Conservation (phyloP, 2,797 vertebrate genomes). For the Onychomys arenicola region DNA sequence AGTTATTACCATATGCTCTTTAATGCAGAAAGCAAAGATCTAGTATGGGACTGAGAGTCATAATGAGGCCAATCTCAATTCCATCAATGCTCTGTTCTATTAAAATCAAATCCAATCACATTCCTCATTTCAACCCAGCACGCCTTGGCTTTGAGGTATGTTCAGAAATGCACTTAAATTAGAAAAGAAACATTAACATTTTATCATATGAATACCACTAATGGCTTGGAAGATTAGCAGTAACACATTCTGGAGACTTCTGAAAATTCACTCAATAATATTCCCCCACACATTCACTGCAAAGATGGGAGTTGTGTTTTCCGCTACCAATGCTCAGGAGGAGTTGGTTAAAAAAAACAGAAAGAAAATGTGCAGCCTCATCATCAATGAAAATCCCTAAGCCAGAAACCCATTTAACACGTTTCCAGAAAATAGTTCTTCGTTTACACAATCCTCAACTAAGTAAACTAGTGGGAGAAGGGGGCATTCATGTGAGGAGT, state of each 20-base stretch:
- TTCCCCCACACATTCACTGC: constrained; percentile 37
- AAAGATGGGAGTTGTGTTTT: constrained; percentile 45
- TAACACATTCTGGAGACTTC: constrained; percentile 73
- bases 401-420: background rate
- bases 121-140: constrained; percentile 85
- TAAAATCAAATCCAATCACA: constrained; percentile 84
- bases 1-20: constrained; percentile 82
- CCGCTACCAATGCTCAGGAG: constrained; percentile 15
- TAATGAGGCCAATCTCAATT: constrained; percentile 84
- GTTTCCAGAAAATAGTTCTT: constrained; percentile 29
- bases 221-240: constrained; percentile 79
- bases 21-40: constrained; percentile 83
- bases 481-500: background rate
- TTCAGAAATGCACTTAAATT: constrained; percentile 87
- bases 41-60: constrained; percentile 75
- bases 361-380: background rate
- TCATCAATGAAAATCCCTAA: background rate
- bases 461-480: background rate
- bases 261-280: constrained; percentile 70
- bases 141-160: constrained; percentile 85
- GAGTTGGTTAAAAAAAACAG: background rate
- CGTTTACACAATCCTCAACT: background rate
- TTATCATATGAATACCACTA: constrained; percentile 84
- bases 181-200: constrained; percentile 86
- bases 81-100: constrained; percentile 83